A percentile compares a stretch with the other conserved stretches of the same genome.
Evolutionary conservation across 2,888 invertebrate genomes (phyloP).

Genomic region (Lissocephala sabroskyi): DNA sequence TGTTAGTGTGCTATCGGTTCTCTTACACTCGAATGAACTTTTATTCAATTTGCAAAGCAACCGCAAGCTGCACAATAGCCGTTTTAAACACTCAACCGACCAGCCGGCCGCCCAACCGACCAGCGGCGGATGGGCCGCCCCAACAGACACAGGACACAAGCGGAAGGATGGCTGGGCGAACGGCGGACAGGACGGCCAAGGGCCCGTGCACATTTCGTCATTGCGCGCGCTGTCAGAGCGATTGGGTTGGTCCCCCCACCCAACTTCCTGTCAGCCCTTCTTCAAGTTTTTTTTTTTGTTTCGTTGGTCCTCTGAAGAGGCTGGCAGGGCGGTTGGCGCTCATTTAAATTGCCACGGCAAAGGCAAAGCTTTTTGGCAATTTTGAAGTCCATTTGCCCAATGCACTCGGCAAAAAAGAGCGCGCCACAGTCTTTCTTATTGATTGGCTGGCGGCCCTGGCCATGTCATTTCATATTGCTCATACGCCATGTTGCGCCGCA

Average conservation of each 20-base stretch:
- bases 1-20: conserved; percentile 56
- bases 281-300: too few species aligned
- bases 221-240: too few species aligned
- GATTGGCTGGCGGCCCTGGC: conserved; percentile 1
- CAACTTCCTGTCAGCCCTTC: too few species aligned
- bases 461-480: conserved; percentile 6
- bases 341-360: too few species aligned
- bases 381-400: conserved; percentile 6
- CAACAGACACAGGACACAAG: background rate
- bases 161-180: too few species aligned
- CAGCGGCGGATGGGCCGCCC: background rate
- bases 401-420: too few species aligned
- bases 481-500: conserved; percentile 9
- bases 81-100: conserved; percentile 49
- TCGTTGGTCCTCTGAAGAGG: too few species aligned
- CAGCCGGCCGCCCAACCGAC: conserved; percentile 26
- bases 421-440: background rate
- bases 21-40: conserved; percentile 67
- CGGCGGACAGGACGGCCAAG: too few species aligned
- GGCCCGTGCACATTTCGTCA: conserved; percentile 65
- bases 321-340: too few species aligned
- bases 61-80: conserved; percentile 67
- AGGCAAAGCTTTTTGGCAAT: conserved; percentile 26
- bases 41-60: conserved; percentile 68
- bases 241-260: too few species aligned